Evolutionary conservation across 1,140 invertebrate species (phyloP).

Genomic region (Drosophila biarmipes): DNA sequence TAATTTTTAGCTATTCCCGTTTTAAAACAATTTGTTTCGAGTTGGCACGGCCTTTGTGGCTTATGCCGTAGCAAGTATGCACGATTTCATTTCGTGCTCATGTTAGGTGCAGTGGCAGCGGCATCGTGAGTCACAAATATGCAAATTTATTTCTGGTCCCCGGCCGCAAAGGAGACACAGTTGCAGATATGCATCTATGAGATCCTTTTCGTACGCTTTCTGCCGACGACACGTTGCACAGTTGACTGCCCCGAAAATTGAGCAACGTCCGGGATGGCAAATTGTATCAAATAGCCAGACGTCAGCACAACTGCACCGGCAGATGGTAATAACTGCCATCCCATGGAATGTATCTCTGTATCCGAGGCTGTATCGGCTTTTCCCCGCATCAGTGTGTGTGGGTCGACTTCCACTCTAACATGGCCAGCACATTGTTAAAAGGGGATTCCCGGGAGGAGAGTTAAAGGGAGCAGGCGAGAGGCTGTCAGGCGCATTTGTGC

Average conservation of each 20-base stretch:
- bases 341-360: constrained; percentile 35
- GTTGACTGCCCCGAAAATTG: constrained; percentile 54
- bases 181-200: constrained; percentile 38
- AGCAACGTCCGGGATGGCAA: constrained; percentile 53
- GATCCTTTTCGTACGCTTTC: constrained; percentile 4
- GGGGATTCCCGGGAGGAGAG: constrained; percentile 25
- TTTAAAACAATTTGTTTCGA: constrained; percentile 33
- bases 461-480: not conserved
- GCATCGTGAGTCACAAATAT: constrained; percentile 30
- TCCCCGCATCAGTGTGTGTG: not conserved
- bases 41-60: not conserved
- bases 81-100: not conserved
- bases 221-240: constrained; percentile 42
- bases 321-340: constrained; percentile 18
- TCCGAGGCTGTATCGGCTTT: constrained; percentile 17
- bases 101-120: constrained; percentile 23
- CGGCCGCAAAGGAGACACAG: constrained; percentile 30
- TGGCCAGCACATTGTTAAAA: constrained; percentile 32
- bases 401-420: constrained; percentile 44
- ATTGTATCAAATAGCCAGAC: constrained; percentile 59
- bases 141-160: constrained; percentile 50
- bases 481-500: constrained; percentile 52
- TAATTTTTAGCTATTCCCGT: constrained; percentile 69
- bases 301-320: constrained; percentile 38
- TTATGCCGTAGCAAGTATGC: not conserved